A percentile compares a stretch with the other conserved stretches of the same genome.
phyloP scores from a whole-genome alignment of 2,113 vertebrate genomes.

The Ptyas mucosa region DNA sequence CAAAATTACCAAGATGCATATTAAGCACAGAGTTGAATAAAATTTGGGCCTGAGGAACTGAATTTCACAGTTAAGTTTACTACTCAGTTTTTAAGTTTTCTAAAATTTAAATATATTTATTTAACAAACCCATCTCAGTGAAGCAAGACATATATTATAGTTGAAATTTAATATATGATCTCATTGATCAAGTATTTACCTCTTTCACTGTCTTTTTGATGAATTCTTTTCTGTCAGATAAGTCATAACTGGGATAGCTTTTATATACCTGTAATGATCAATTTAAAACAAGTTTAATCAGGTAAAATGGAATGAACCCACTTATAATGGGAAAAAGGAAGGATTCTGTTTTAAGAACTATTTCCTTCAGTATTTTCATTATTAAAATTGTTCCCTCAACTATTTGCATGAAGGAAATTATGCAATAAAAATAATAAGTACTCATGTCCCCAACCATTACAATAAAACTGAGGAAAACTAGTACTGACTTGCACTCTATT shows the following conservation, averaged over 20 bases:
- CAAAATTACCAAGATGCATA: not conserved
- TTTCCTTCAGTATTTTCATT: not conserved
- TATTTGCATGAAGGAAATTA: not conserved
- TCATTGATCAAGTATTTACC: constrained; percentile 68
- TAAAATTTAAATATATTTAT: not conserved
- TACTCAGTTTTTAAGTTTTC: not conserved
- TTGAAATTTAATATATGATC: not conserved
- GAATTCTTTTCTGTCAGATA: constrained; percentile 86
- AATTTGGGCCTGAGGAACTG: not conserved
- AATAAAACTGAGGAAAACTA: not conserved
- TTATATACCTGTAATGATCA: constrained; percentile 83
- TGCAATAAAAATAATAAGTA: not conserved
- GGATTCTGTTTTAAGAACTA: not conserved
- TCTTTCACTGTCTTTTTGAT: constrained; percentile 92
- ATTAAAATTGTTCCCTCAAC: not conserved
- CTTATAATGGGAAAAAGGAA: not conserved
- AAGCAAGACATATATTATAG: not conserved
- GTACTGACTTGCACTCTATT: not conserved
- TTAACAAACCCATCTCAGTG: not conserved
- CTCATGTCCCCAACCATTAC: not conserved
- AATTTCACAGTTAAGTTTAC: not conserved
- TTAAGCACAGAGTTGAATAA: not conserved
- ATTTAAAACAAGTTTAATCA: constrained; percentile 3
- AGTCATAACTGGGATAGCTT: constrained; percentile 85
- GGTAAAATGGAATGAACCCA: not conserved